Base-by-base conservation (phyloP, 2,888 invertebrate species). In the Exephanes ischioxanthus region DNA sequence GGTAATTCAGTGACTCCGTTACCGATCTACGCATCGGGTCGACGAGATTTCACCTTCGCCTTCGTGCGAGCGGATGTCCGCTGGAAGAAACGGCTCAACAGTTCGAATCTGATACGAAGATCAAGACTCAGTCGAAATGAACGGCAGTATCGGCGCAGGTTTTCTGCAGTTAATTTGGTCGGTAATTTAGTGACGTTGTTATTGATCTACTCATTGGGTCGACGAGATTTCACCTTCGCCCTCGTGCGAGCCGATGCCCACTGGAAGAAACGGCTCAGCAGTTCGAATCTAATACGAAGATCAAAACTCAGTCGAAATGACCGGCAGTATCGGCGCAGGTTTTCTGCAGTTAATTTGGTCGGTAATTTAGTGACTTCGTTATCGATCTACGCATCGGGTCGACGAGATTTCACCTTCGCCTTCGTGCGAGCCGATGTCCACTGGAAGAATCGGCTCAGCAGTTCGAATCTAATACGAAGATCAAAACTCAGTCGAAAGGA, bases 21-120 rank as follows among this genome's bases (percentile, higher is more conserved):
- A 41, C 41, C 71, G 85, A 81, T 82, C 86, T 81, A 80, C 82
- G 84, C 81, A 81, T 82, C 84, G 80, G 67, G 71, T 76, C 78
- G 78, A 71, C 77, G 73, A 61, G 66, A 66, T 58, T 11, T 71
- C 63, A 14, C 45, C 14, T 53, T 70, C 63, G 45, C 68, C 37
- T 85, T 79, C 41, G 53, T 63, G 41, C 68, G n/a, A 9, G 7
- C 9, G 66, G 58, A 48, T n/a, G 9, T 6, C 3, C 30, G 48
- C 22, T 3, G 48, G 26, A 58, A 48, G 63, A 55, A 70, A 66
- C 70, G 51, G 9, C 51, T 51, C 16, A 30, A 33, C 11, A 48
- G 19, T 63, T 4, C 66, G 16, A 30, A 66, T 61, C 58, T 9
- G 1, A 37, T 37, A 7, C 9, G 9, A 9, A 9, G 37, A 37